Evolutionary conservation across 2,888 invertebrate genomes (phyloP).

Genomic region (Vannuccia rotundouncinata): DNA sequence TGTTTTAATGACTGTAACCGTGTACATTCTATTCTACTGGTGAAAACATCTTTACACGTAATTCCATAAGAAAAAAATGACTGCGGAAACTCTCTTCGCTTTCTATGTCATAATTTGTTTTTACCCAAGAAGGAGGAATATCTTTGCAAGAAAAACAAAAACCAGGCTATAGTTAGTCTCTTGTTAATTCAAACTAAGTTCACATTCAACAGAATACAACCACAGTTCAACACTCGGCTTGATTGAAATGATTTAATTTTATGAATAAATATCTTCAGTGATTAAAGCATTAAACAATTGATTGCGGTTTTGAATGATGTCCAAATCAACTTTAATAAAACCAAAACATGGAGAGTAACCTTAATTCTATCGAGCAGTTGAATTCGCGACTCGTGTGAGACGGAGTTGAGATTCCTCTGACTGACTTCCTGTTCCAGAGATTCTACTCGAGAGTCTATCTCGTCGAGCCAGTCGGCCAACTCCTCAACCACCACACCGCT

Average conservation of each 20-base stretch:
- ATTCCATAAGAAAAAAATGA: too few relatives aligned
- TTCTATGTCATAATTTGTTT: too few relatives aligned
- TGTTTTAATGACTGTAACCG: too few relatives aligned
- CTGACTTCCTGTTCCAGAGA: slow-evolving; percentile 1
- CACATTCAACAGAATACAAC: too few relatives aligned
- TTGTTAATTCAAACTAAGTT: too few relatives aligned
- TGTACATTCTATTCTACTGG: too few relatives aligned
- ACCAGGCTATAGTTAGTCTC: too few relatives aligned
- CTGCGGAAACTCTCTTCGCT: too few relatives aligned
- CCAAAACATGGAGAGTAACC: background rate
- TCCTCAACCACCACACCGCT: background rate
- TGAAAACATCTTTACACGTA: too few relatives aligned
- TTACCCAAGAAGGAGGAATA: too few relatives aligned
- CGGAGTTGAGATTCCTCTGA: background rate
- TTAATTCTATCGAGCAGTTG: background rate
- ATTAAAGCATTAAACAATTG: background rate
- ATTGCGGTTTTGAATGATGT: background rate
- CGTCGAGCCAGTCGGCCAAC: slow-evolving; percentile 5
- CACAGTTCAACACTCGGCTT: background rate
- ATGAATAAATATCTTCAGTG: background rate
- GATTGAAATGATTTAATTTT: background rate
- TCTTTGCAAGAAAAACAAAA: too few relatives aligned
- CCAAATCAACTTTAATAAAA: background rate
- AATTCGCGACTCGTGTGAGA: background rate
- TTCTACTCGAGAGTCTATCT: background rate